A percentile compares a stretch with the other conserved stretches of the same genome.
These are phyloP conservation scores for Gouania willdenowi DNA, from an alignment of 2,797 vertebrate genomes.

Conservation along the genomic window DNA sequence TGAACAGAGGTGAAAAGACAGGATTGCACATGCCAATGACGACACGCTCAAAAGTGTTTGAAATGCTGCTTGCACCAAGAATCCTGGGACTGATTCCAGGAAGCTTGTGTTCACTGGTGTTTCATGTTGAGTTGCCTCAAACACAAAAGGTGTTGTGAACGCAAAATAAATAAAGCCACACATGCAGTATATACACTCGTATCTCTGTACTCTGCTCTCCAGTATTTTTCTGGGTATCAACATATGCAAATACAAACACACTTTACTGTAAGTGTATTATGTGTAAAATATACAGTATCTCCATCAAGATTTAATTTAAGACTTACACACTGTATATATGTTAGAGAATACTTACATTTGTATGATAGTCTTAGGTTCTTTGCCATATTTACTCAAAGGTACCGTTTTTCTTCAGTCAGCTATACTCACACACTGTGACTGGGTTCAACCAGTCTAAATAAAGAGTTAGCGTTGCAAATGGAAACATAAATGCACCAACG, in stretches of 20 bases:
- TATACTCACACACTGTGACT: constrained; percentile 13
- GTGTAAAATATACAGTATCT: not conserved
- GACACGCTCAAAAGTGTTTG: constrained; percentile 15
- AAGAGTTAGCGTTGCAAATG: not conserved
- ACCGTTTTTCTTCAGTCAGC: constrained; percentile 4
- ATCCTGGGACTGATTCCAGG: constrained; percentile 31
- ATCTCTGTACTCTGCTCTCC: constrained; percentile 5
- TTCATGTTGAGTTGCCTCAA: constrained; percentile 19
- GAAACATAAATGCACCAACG: too few relatives aligned
- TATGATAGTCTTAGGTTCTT: too few relatives aligned
- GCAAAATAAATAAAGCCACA: constrained; percentile 10
- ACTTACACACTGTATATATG: too few relatives aligned
- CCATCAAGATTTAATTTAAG: too few relatives aligned
- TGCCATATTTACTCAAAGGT: constrained; percentile 3
- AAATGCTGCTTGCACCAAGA: constrained; percentile 42
- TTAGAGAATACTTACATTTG: too few relatives aligned
- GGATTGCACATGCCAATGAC: constrained; percentile 11
- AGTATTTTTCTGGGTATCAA: constrained; percentile 3
- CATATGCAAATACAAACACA: not conserved
- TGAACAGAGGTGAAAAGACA: too few relatives aligned
- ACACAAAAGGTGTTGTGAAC: constrained; percentile 9
- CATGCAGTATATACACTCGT: constrained; percentile 4
- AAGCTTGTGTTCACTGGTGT: constrained; percentile 8
- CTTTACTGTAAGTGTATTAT: not conserved
- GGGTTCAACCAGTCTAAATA: constrained; percentile 3